phyloP scores from a whole-genome alignment of 2,113 vertebrate genomes.

The Oncorhynchus clarkii region DNA sequence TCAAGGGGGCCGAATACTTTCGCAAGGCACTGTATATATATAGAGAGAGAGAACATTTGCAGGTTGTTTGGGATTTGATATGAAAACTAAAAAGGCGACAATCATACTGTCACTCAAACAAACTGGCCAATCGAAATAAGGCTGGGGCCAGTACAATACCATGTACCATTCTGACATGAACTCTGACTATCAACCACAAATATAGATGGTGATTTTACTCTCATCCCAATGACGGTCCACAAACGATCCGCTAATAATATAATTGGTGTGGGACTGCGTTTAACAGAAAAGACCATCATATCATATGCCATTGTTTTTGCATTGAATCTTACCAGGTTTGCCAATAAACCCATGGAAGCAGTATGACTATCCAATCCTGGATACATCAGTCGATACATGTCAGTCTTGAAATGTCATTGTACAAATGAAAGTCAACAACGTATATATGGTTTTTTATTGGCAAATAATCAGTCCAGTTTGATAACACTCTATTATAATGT shows the following conservation, averaged over 20 bases:
- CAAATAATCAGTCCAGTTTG: slow-evolving; percentile 36
- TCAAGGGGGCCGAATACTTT: too few species aligned
- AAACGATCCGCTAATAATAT: slow-evolving; percentile 37
- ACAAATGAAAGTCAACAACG: slow-evolving; percentile 50
- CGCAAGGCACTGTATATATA: too few species aligned
- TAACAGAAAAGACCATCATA: neutral
- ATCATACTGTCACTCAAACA: slow-evolving; percentile 45
- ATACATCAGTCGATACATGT: slow-evolving; percentile 44
- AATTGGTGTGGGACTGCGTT: slow-evolving; percentile 48
- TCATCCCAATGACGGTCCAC: slow-evolving; percentile 39
- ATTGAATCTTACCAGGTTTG: slow-evolving; percentile 14
- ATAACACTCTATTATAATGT: slow-evolving; percentile 22
- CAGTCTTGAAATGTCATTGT: slow-evolving; percentile 33
- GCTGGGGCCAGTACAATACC: slow-evolving; percentile 46
- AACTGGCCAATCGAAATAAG: slow-evolving; percentile 47
- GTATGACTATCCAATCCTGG: slow-evolving; percentile 36
- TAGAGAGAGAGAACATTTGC: too few species aligned
- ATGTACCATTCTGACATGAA: too few species aligned
- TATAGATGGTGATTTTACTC: slow-evolving; percentile 32
- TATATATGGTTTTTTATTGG: slow-evolving; percentile 48
- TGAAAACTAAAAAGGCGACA: slow-evolving; percentile 48
- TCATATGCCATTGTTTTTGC: neutral
- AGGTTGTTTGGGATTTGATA: slow-evolving; percentile 46
- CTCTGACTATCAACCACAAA: too few species aligned
- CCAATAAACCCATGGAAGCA: slow-evolving; percentile 28